Percentiles rank a stretch among this genome's conserved stretches.
These are phyloP conservation scores for Perca schrenkii DNA, from an alignment of 2,113 vertebrate genomes.

Conservation along the genomic window DNA sequence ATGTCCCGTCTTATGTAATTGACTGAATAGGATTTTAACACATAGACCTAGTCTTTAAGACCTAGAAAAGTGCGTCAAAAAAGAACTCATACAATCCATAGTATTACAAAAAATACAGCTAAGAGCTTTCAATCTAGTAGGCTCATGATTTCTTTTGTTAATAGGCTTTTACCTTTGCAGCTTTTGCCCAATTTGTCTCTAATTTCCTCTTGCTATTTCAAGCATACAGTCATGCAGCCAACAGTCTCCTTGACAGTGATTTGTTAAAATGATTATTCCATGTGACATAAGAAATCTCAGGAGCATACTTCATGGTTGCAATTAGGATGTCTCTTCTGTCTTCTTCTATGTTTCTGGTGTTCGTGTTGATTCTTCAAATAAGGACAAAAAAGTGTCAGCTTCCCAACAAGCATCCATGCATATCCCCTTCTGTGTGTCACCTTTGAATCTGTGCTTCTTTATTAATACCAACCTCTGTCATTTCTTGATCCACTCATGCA, in stretches of 20 bases:
- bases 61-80: neutral
- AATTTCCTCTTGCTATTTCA: neutral
- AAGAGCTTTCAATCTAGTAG: neutral
- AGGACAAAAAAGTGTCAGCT: slow-evolving; percentile 48
- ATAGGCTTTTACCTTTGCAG: neutral
- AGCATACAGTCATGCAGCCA: neutral
- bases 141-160: neutral
- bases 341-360: slow-evolving; percentile 27
- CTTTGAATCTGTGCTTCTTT: slow-evolving; percentile 20
- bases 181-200: neutral
- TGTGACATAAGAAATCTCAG: slow-evolving; percentile 14
- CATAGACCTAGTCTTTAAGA: neutral
- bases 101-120: neutral
- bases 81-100: neutral
- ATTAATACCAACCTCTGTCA: neutral
- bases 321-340: slow-evolving; percentile 4
- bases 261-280: neutral
- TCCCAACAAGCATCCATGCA: slow-evolving; percentile 41
- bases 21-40: neutral
- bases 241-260: neutral
- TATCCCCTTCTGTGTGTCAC: slow-evolving; percentile 31
- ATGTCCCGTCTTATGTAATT: slow-evolving; percentile 2
- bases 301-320: neutral
- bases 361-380: slow-evolving; percentile 62
- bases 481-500: neutral